Conservation (phyloP, 2,113 vertebrate genomes). For the Anoura caudifer region DNA sequence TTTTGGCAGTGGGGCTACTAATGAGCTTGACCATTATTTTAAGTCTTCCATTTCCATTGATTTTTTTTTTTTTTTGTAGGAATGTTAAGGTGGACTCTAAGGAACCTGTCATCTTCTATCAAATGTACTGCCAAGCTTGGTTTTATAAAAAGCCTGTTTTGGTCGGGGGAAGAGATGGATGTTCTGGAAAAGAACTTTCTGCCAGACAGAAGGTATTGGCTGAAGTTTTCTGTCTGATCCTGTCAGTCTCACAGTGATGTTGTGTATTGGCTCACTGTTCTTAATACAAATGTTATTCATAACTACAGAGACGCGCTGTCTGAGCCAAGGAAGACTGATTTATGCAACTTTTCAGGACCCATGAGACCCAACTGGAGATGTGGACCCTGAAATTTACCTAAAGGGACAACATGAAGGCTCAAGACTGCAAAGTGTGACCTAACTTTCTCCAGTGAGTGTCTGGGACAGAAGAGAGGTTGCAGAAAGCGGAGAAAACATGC, state of each 20-base stretch:
- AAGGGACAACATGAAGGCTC: not conserved
- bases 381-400: slow-evolving; percentile 33
- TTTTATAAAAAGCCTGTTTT: slow-evolving; percentile 66
- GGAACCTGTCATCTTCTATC: slow-evolving; percentile 55
- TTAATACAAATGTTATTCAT: slow-evolving; percentile 63
- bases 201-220: slow-evolving; percentile 66
- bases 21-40: slow-evolving; percentile 32
- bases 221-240: slow-evolving; percentile 53
- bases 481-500: not conserved
- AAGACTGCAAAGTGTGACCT: not conserved
- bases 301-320: slow-evolving; percentile 68
- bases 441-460: not conserved
- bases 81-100: slow-evolving; percentile 47
- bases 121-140: slow-evolving; percentile 45
- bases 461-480: not conserved
- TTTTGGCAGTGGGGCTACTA: not conserved
- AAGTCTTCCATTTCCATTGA: slow-evolving; percentile 23
- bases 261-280: slow-evolving; percentile 64
- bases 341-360: slow-evolving; percentile 24
- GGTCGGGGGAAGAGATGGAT: not conserved
- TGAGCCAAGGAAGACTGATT: slow-evolving; percentile 63
- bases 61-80: slow-evolving; percentile 55
- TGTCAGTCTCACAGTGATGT: slow-evolving; percentile 4
- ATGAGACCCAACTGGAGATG: slow-evolving; percentile 25
- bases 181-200: slow-evolving; percentile 58